These are phyloP conservation scores for Odontophorus gujanensis DNA, from an alignment of 2,113 vertebrate genomes.

Conservation along the genomic window DNA sequence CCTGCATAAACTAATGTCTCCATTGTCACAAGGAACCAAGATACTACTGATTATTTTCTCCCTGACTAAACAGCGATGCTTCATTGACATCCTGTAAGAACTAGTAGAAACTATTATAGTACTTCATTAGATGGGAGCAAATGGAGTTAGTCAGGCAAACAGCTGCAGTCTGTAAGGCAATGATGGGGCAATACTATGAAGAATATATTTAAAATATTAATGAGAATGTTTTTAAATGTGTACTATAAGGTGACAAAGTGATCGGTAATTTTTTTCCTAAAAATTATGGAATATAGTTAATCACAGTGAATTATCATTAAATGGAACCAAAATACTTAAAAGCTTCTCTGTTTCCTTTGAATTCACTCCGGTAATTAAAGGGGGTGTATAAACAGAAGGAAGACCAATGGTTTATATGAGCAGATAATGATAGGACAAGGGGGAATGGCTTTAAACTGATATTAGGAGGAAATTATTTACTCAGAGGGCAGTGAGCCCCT, in stretches of 20 bases:
- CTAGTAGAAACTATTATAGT: not conserved
- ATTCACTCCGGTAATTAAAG: not conserved
- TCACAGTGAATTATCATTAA: not conserved
- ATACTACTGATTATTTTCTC: not conserved
- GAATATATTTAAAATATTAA: not conserved
- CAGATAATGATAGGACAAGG: not conserved
- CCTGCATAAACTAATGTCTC: not conserved
- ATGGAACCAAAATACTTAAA: not conserved
- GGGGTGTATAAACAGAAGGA: not conserved
- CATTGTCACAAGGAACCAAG: not conserved
- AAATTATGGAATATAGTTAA: not conserved
- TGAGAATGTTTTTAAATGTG: not conserved
- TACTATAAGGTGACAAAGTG: not conserved
- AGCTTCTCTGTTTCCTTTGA: not conserved
- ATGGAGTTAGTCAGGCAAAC: not conserved
- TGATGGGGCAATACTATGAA: not conserved
- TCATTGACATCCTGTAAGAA: not conserved
- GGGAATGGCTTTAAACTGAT: not conserved
- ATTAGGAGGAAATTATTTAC: not conserved
- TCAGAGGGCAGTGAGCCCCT: not conserved
- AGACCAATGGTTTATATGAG: not conserved
- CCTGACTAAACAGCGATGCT: not conserved
- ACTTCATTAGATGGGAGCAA: not conserved
- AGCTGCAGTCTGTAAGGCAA: not conserved
- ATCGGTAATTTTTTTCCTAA: not conserved